Percentiles rank a stretch among this genome's conserved stretches.
These are phyloP conservation scores for Eudemis profundana DNA, from an alignment of 2,888 invertebrate species.

Conservation along the genomic window DNA sequence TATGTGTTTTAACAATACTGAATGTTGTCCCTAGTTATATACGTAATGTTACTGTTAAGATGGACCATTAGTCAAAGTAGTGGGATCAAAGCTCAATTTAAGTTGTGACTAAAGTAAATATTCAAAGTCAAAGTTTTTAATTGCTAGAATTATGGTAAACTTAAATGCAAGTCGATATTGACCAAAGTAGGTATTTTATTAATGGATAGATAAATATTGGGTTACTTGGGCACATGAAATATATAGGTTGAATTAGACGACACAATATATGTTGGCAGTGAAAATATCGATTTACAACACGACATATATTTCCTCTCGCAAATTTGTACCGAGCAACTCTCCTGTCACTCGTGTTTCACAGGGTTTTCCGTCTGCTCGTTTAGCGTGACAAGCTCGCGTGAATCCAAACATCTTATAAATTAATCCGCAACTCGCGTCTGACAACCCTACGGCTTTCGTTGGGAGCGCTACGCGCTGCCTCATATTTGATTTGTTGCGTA, in stretches of 20 bases:
- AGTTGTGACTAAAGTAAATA: too few species aligned
- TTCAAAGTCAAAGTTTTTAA: too few species aligned
- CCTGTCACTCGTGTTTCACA: conserved; percentile 37
- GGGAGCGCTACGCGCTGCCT: conserved; percentile 24
- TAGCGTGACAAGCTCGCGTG: conserved; percentile 42
- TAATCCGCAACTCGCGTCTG: conserved; percentile 41
- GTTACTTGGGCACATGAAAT: background rate
- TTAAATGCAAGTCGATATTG: background rate
- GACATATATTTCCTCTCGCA: conserved; percentile 23
- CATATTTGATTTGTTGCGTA: conserved; percentile 40
- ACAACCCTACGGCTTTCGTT: conserved; percentile 36
- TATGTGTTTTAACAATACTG: too few species aligned
- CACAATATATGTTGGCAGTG: conserved; percentile 8
- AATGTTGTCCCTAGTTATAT: too few species aligned
- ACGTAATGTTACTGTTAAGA: too few species aligned
- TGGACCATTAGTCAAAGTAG: background rate
- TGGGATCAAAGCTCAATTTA: background rate
- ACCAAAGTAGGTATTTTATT: background rate
- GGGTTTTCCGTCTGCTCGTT: conserved; percentile 37
- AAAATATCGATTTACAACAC: conserved; percentile 15
- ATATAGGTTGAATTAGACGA: conserved; percentile 10
- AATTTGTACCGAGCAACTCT: conserved; percentile 37
- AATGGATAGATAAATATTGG: background rate
- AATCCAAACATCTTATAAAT: conserved; percentile 42
- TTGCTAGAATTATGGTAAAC: background rate